Percentiles rank a stretch among this genome's conserved stretches.
These are phyloP conservation scores for Schizaphis graminum DNA, from an alignment of 2,888 invertebrate species.

Conservation along the genomic window DNA sequence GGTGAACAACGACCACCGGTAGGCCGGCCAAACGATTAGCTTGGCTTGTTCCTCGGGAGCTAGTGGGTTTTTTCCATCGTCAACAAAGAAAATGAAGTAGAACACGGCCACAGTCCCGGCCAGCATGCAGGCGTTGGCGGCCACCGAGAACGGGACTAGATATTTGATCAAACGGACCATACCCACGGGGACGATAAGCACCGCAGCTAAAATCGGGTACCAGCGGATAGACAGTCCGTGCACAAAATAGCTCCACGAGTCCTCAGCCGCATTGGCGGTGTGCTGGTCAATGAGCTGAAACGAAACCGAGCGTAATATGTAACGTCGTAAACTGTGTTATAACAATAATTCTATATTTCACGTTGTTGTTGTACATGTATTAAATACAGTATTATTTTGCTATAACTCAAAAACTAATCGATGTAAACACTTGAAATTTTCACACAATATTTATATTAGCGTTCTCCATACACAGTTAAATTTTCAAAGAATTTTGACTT, in stretches of 20 bases:
- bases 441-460: no score
- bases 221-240: slow-evolving; percentile 72
- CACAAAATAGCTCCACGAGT: neutral
- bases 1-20: slow-evolving; percentile 85
- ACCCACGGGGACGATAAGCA: slow-evolving; percentile 78
- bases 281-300: slow-evolving; percentile 48
- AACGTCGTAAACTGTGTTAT: neutral
- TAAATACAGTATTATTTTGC: no score
- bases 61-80: slow-evolving; percentile 66
- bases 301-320: neutral
- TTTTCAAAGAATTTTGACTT: no score
- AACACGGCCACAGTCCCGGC: slow-evolving; percentile 82
- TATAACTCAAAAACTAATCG: no score
- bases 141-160: slow-evolving; percentile 88
- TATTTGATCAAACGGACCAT: slow-evolving; percentile 84
- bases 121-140: slow-evolving; percentile 86
- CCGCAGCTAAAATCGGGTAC: slow-evolving; percentile 78
- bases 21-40: slow-evolving; percentile 6
- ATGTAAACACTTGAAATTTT: no score
- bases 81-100: slow-evolving; percentile 84
- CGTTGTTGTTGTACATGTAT: neutral
- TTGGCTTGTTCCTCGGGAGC: neutral
- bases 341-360: neutral
- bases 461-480: no score
- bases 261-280: neutral